Conservation (phyloP, 2,113 vertebrate species). For the Probosciger aterrimus region DNA sequence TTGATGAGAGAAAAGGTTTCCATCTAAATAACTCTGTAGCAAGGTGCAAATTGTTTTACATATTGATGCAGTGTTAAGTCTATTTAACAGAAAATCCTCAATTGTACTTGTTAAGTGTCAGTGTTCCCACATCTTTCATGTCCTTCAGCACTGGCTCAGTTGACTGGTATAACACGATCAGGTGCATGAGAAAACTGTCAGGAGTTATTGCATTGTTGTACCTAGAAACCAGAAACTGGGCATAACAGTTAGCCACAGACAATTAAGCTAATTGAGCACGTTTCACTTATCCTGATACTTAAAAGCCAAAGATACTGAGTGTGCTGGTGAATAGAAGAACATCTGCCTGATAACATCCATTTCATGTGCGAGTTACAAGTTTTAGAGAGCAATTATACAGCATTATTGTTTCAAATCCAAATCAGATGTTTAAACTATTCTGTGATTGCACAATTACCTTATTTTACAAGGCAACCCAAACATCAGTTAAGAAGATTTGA, state of each 20-base stretch:
- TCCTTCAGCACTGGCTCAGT: background rate
- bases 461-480: constrained; percentile 57
- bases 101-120: background rate
- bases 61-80: rapidly evolving
- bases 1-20: background rate
- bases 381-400: constrained; percentile 47
- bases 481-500: constrained; percentile 44
- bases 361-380: constrained; percentile 43
- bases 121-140: background rate
- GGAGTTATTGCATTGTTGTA: background rate
- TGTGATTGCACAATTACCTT: constrained; percentile 58
- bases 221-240: constrained; percentile 24
- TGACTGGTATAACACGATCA: background rate
- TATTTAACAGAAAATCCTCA: background rate
- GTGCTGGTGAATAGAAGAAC: constrained; percentile 67
- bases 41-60: background rate
- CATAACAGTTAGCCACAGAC: constrained; percentile 41
- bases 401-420: constrained; percentile 60
- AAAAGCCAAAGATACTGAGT: constrained; percentile 48
- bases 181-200: background rate
- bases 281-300: constrained; percentile 41
- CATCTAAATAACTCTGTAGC: background rate
- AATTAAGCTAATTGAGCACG: constrained; percentile 55
- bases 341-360: constrained; percentile 66
- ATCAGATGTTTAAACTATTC: constrained; percentile 62